phyloP scores from a whole-genome alignment of 2,797 vertebrate species.

The Gastrophryne carolinensis region DNA sequence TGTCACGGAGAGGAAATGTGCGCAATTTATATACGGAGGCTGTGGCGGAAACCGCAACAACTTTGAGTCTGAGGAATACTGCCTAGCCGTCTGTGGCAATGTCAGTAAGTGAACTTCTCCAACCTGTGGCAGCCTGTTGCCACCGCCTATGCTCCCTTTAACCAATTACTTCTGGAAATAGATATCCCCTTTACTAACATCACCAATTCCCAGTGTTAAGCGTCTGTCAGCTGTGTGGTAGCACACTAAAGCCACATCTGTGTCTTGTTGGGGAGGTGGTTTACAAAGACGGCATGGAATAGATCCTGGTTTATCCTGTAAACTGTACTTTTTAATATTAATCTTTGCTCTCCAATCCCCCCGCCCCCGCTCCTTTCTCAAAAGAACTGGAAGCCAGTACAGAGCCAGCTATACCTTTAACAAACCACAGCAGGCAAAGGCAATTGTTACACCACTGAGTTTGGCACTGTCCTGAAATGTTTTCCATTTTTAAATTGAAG shows the following conservation, averaged over 20 bases:
- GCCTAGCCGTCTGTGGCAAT: conserved; percentile 95
- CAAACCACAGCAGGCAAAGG: too few relatives aligned
- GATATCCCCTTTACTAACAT: conserved; percentile 68
- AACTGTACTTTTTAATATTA: too few relatives aligned
- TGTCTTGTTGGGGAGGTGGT: conserved; percentile 11
- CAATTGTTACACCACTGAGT: too few relatives aligned
- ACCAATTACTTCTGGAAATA: conserved; percentile 53
- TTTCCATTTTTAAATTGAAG: too few relatives aligned
- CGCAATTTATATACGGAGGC: conserved; percentile 95
- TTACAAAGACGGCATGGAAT: not conserved
- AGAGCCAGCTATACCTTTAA: too few relatives aligned
- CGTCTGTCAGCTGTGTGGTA: conserved; percentile 30
- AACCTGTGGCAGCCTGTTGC: conserved; percentile 57
- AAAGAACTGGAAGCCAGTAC: too few relatives aligned
- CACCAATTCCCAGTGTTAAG: conserved; percentile 54
- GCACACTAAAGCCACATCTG: too few relatives aligned
- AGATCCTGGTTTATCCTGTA: not conserved
- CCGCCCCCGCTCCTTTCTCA: too few relatives aligned
- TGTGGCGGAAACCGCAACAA: conserved; percentile 98
- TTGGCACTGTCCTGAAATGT: too few relatives aligned
- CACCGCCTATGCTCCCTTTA: conserved; percentile 55
- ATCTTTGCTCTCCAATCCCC: too few relatives aligned
- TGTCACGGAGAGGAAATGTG: conserved; percentile 86
- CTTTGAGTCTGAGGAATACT: conserved; percentile 98
- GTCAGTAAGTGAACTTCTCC: conserved; percentile 87